phyloP scores from a whole-genome alignment of 2,888 invertebrate genomes.

The Polyommatus iphigenia region DNA sequence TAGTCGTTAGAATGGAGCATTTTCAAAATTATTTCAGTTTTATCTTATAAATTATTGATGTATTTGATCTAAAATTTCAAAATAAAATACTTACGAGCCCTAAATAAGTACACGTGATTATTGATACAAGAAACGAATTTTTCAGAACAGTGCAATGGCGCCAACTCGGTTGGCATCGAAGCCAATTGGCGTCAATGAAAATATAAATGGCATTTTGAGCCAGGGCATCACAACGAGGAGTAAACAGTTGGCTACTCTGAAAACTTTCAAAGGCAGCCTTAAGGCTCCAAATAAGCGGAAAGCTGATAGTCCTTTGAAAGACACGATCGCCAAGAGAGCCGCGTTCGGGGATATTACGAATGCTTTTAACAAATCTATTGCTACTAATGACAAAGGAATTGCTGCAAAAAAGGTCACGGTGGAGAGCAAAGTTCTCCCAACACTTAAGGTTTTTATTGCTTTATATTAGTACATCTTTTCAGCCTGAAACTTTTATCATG shows the following conservation, averaged over 20 bases:
- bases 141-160: constrained; percentile 78
- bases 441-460: constrained; percentile 62
- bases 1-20: constrained; percentile 60
- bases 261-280: constrained; percentile 64
- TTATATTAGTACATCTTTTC: constrained; percentile 34
- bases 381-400: constrained; percentile 61
- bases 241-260: constrained; percentile 77
- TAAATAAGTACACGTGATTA: constrained; percentile 50
- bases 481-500: constrained; percentile 47
- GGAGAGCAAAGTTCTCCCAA: constrained; percentile 72
- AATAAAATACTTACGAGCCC: neutral
- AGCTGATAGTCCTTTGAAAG: constrained; percentile 89
- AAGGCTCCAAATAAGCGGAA: constrained; percentile 86
- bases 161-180: constrained; percentile 81
- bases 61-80: neutral
- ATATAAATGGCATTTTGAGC: constrained; percentile 66
- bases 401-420: constrained; percentile 75
- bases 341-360: constrained; percentile 94
- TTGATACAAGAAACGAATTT: constrained; percentile 50
- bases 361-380: constrained; percentile 75
- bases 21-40: constrained; percentile 57
- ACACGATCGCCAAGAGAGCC: constrained; percentile 87
- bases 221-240: constrained; percentile 82
- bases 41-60: neutral
- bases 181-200: constrained; percentile 72